Conservation (phyloP, 1,140 invertebrate genomes). For the Cydia splendana region DNA sequence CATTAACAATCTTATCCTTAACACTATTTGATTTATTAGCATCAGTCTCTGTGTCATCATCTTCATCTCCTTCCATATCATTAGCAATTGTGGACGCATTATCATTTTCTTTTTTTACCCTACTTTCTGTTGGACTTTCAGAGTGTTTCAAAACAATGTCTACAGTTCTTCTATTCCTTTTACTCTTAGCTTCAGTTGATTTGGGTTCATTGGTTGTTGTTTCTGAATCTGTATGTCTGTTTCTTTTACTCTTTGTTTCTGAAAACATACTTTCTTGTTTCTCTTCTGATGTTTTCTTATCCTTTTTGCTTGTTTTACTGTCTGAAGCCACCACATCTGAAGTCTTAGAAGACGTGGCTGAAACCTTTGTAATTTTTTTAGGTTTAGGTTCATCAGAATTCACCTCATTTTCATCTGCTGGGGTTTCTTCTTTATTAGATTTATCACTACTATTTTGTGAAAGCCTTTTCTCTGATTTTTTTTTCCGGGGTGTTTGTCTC, state of each 20-base stretch:
- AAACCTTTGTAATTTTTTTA: conserved; percentile 27
- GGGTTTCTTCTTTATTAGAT: conserved; percentile 37
- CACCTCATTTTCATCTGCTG: not conserved
- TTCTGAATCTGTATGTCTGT: not conserved
- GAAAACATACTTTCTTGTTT: not conserved
- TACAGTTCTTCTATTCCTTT: conserved; percentile 7
- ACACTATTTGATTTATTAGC: conserved; percentile 39
- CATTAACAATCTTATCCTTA: conserved; percentile 65
- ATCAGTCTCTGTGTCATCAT: conserved; percentile 35
- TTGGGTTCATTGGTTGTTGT: not conserved
- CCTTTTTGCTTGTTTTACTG: conserved; percentile 35
- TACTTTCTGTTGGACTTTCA: not conserved
- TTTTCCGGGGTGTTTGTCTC: conserved; percentile 32
- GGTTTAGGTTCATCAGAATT: conserved; percentile 24
- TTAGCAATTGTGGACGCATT: not conserved
- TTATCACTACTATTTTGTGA: conserved; percentile 30
- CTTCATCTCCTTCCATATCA: conserved; percentile 5
- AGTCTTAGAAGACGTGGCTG: not conserved
- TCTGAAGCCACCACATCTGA: not conserved
- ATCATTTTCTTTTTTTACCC: not conserved
- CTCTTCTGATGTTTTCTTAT: conserved; percentile 12
- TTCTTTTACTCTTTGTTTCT: conserved; percentile 5
- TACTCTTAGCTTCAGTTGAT: conserved; percentile 1
- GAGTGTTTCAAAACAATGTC: conserved; percentile 5
- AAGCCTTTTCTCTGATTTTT: conserved; percentile 30